Evolutionary conservation across 2,797 vertebrate species (phyloP).

Genomic region (Vireo griseus): DNA sequence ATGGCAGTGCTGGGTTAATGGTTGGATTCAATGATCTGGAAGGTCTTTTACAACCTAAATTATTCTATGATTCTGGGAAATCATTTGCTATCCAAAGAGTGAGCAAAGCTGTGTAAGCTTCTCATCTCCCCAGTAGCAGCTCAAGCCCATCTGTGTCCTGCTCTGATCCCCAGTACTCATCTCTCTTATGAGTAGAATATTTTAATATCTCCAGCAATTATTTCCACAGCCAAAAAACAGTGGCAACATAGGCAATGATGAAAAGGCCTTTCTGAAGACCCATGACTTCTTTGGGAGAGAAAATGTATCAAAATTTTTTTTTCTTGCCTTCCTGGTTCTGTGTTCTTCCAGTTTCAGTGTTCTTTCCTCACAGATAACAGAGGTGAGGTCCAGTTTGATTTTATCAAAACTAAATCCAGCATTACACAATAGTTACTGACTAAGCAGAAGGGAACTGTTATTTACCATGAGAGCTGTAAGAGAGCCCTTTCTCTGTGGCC

Average conservation of each 20-base stretch:
- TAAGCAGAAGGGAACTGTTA: background rate
- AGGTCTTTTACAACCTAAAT: background rate
- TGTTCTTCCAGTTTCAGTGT: background rate
- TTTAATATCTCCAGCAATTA: background rate
- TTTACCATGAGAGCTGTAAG: background rate
- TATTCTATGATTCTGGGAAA: background rate
- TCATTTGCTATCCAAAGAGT: background rate
- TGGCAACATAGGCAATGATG: background rate
- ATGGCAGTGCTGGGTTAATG: background rate
- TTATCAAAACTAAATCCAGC: background rate
- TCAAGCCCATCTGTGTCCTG: background rate
- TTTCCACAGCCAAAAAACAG: background rate
- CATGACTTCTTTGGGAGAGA: background rate
- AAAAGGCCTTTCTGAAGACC: background rate
- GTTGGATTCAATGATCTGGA: background rate
- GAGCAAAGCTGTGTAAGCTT: background rate
- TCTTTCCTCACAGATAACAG: background rate
- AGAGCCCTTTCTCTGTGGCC: background rate
- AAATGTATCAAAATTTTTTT: background rate
- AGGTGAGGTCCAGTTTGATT: background rate
- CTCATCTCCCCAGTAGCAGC: background rate
- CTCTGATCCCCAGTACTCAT: background rate
- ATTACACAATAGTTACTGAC: background rate
- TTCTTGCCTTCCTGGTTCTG: background rate
- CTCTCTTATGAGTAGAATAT: background rate